Percentiles rank a stretch among this genome's conserved stretches.
These are phyloP conservation scores for Phaonia tiefii DNA, from an alignment of 2,888 invertebrate genomes.

Conservation along the genomic window DNA sequence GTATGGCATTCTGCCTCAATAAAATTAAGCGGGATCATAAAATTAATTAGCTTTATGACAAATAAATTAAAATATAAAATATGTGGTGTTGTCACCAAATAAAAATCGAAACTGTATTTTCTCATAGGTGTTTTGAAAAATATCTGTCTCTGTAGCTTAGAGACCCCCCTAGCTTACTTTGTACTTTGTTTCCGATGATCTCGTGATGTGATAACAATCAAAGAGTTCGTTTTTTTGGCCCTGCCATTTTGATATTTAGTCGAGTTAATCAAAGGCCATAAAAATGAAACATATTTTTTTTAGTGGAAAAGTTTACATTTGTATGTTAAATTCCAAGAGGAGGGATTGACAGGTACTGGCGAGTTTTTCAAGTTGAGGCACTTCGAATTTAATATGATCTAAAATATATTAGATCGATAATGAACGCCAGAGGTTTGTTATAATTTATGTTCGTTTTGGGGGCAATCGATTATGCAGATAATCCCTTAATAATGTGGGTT, in stretches of 20 bases:
- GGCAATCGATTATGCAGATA: too few species aligned
- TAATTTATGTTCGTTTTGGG: background rate
- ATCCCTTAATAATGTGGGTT: too few species aligned
- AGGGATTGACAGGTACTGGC: background rate
- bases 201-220: background rate
- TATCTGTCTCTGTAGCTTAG: too few species aligned
- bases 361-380: background rate
- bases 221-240: background rate
- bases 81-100: constrained; percentile 14
- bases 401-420: too few species aligned
- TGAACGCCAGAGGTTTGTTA: background rate
- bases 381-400: background rate
- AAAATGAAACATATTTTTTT: background rate
- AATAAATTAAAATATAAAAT: background rate
- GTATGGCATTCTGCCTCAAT: background rate
- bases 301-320: background rate
- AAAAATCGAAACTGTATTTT: too few species aligned
- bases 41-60: constrained; percentile 2
- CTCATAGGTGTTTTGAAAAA: too few species aligned
- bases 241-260: background rate
- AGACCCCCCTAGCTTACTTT: background rate
- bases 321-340: background rate
- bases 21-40: background rate
- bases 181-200: background rate
- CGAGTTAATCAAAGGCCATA: background rate